These are phyloP conservation scores for Leptodactylus fuscus DNA, from an alignment of 2,113 vertebrate genomes.

Conservation along the genomic window DNA sequence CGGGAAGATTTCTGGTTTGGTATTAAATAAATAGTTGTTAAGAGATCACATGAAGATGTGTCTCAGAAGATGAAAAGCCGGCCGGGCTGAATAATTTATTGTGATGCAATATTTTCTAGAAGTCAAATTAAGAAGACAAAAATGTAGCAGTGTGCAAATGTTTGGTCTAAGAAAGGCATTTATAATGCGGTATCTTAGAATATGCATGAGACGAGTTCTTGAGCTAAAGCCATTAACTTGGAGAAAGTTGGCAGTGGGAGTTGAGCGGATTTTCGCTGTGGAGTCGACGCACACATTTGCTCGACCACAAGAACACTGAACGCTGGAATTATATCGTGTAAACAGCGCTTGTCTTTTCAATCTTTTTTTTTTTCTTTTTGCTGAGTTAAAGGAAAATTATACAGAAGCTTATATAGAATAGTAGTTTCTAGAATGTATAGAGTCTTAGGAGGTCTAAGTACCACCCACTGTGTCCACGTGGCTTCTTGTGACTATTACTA, in stretches of 20 bases:
- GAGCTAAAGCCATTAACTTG: slow-evolving; percentile 50
- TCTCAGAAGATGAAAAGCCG: slow-evolving; percentile 91
- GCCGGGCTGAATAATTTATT: slow-evolving; percentile 81
- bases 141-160: slow-evolving; percentile 75
- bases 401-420: too few species aligned
- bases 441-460: too few species aligned
- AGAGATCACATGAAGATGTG: slow-evolving; percentile 88
- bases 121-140: slow-evolving; percentile 71
- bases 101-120: slow-evolving; percentile 76
- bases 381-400: background rate
- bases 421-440: too few species aligned
- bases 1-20: slow-evolving; percentile 85
- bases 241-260: slow-evolving; percentile 49
- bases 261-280: background rate
- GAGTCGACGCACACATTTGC: slow-evolving; percentile 25
- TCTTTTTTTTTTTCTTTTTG: background rate
- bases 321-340: slow-evolving; percentile 20
- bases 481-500: too few species aligned
- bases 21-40: slow-evolving; percentile 96
- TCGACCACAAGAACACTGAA: slow-evolving; percentile 27
- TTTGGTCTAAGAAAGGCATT: slow-evolving; percentile 59
- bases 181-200: slow-evolving; percentile 62
- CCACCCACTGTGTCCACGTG: too few species aligned
- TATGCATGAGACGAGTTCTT: slow-evolving; percentile 69
- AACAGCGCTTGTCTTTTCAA: background rate